Evolutionary conservation across 2,113 vertebrate genomes (phyloP), one percentile per base, ranked within the genome.

Genomic region (Lophotis ruficrista): DNA sequence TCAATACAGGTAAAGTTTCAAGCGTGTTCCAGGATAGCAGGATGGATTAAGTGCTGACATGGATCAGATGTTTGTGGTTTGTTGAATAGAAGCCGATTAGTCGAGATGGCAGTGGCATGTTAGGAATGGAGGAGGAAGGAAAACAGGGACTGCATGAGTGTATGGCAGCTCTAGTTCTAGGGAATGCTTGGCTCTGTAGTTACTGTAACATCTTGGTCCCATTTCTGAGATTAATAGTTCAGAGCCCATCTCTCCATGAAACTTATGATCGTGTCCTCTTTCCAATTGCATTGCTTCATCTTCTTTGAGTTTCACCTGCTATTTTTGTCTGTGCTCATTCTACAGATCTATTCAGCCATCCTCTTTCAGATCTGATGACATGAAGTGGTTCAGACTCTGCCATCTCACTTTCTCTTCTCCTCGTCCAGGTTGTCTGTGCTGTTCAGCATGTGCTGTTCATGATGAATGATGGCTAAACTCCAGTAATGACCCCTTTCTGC

Each of bases 1-100:
- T 93, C 83, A 66, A 88, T 81, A 60, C 60, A 94, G 95, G 86
- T 96, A 87, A 87, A 82, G 88, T 94, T 96, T 96, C 88, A 93
- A 33, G 60, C 20, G 56, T 83, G 64, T 90, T 92, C 92, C 79
- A 54, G 85, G 35, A 43, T 35, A 53, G 58, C 66, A 58, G 87
- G 35, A 28, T 81, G 88, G 64, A 70, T 91, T 45, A 87, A 92
- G 10, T 81, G 47, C 71, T 89, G 79, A 51, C 71, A 53, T 45
- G 48, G 86, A 76, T 90, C 94, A 79, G 83, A 35, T 92, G 69
- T 78, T 92, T 89, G 41, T 65, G 61, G 12, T 75, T 33, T 2
- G 7, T 70, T 89, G 73, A 60, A 41, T 5, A 95, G 79, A 35
- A 92, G 41, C 23, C 54, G 83, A 23, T 73, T 45, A 76, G n/a